These are phyloP conservation scores for Epirrita christyi DNA, from an alignment of 2,888 invertebrate genomes.

Conservation along the genomic window DNA sequence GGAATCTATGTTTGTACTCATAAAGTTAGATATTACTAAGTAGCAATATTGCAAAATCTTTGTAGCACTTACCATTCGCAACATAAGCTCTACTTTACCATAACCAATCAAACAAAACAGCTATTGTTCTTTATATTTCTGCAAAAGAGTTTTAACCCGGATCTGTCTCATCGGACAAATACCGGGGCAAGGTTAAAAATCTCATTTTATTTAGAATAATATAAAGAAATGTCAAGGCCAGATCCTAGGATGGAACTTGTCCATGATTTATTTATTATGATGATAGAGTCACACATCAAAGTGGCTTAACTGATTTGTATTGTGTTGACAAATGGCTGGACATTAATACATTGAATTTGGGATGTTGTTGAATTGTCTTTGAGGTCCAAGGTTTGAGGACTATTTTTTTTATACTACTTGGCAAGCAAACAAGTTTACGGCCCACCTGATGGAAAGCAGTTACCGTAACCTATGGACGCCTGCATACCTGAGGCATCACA, in stretches of 20 bases:
- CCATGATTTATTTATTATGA: slow-evolving; percentile 28
- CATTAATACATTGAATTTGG: too few relatives aligned
- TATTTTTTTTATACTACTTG: too few relatives aligned
- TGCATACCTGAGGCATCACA: too few relatives aligned
- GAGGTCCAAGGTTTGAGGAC: too few relatives aligned
- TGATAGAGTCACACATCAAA: slow-evolving; percentile 12
- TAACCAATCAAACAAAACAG: not conserved
- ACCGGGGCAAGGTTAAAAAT: slow-evolving; percentile 53
- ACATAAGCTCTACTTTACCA: not conserved
- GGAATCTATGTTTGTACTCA: not conserved
- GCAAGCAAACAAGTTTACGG: too few relatives aligned
- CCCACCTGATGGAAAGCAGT: too few relatives aligned
- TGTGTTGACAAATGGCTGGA: not conserved
- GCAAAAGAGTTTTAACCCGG: slow-evolving; percentile 50
- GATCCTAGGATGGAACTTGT: slow-evolving; percentile 24
- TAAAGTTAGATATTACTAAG: not conserved
- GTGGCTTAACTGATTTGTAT: slow-evolving; percentile 7
- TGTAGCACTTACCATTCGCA: not conserved
- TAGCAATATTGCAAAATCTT: not conserved
- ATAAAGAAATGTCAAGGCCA: slow-evolving; percentile 47
- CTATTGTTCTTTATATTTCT: not conserved
- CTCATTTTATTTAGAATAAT: slow-evolving; percentile 32
- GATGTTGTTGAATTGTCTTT: not conserved
- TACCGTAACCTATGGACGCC: too few relatives aligned
- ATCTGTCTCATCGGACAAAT: slow-evolving; percentile 43